Evolutionary conservation across 1,140 invertebrate genomes (phyloP).

Genomic region (Maconellicoccus hirsutus): DNA sequence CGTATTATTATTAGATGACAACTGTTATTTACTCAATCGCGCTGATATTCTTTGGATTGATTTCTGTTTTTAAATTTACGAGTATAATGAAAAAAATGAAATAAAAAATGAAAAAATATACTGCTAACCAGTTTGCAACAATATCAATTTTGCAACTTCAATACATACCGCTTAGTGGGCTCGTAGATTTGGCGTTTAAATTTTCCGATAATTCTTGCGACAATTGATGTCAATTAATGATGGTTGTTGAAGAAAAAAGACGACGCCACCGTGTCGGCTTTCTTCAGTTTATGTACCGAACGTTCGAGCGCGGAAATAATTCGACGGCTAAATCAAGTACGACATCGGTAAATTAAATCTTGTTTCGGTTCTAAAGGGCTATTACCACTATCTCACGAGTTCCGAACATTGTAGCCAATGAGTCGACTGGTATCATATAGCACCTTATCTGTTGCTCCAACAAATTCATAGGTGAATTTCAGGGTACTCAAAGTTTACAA

Average conservation of each 20-base stretch:
- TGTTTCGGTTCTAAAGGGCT: not conserved
- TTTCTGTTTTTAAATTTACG: not conserved
- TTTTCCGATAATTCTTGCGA: not conserved
- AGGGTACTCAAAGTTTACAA: too few species aligned
- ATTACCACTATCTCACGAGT: not conserved
- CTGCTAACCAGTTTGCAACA: not conserved
- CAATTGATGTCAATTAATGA: not conserved
- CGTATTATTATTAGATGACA: not conserved
- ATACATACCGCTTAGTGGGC: too few species aligned
- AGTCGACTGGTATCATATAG: too few species aligned
- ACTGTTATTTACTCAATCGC: slow-evolving; percentile 1
- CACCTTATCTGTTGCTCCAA: too few species aligned
- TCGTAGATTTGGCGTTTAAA: not conserved
- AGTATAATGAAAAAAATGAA: not conserved
- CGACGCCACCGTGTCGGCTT: slow-evolving; percentile 1
- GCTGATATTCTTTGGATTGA: not conserved
- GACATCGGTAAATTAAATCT: slow-evolving; percentile 5
- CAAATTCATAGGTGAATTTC: too few species aligned
- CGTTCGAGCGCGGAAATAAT: slow-evolving; percentile 6
- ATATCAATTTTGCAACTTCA: not conserved
- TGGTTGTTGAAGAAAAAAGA: not conserved
- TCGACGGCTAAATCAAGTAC: not conserved
- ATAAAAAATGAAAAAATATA: too few species aligned
- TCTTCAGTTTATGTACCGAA: not conserved
- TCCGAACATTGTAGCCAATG: not conserved